Base-by-base conservation (phyloP, 2,797 vertebrate species). In the Sitta carolinensis region DNA sequence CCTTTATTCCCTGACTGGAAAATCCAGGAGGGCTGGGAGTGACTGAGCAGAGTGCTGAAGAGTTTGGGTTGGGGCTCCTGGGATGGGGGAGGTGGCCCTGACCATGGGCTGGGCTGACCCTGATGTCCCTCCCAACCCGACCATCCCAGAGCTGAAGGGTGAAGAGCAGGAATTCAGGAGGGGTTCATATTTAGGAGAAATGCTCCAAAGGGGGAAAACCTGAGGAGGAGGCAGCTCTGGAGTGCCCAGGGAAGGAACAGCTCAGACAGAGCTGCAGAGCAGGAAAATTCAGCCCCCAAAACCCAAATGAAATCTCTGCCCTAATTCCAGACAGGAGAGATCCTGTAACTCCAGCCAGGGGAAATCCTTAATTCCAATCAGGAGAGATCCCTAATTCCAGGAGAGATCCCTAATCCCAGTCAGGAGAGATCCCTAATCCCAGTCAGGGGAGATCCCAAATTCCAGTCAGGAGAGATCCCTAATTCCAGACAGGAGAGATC, bases 381-480 rank as follows among this genome's bases (percentile, higher is more conserved):
- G 6, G 17, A 2, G 15, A 61, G 43, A 45, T 45, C 43, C 19
- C 43, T 11, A 45, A 45, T 45, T 45, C 43, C 43, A 45, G 43
- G 40, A 15, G 40, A 21, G 43, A 10, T 45, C 43, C 22, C 2
- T 5, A 40, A 40, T 69, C 32, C 21, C 21, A 52, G 0, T 0
- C 4, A n/a, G 13, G 4, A 4, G 4, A 61, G 10, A 73, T 30
- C 20, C 16, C 2, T 9, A 54, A 42, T 47, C 23, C n/a, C n/a
- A 45, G 0, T 0, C 5, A 54, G 13, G 7, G 5, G 9, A 66
- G 15, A 61, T 61, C 42, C 42, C 2, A 7, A 16, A 50, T 42
- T 32, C 16, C 21, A 40, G 0, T 0, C 10, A 40, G 22, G 3
- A 8, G 7, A 70, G 6, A 47, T 34, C 32, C 32, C 7, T 22